These are phyloP conservation scores for Sycophila sp. DNA, from an alignment of 1,140 invertebrate species.

Conservation along the genomic window DNA sequence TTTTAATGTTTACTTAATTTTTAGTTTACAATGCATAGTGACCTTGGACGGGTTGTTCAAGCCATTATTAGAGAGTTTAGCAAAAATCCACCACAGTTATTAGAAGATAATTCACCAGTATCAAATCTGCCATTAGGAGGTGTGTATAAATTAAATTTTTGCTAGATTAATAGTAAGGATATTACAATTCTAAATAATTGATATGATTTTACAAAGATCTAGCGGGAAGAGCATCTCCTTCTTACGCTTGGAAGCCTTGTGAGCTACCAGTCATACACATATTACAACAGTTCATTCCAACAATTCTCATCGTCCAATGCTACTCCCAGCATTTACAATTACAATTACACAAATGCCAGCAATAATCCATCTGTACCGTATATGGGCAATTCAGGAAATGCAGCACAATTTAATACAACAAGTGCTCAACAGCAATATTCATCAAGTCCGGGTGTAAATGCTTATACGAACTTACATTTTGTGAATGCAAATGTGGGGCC, in stretches of 20 bases:
- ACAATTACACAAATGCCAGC: conserved; percentile 57
- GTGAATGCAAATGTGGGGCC: conserved; percentile 48
- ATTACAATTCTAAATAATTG: background rate
- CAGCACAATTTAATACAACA: conserved; percentile 45
- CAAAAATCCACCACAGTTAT: conserved; percentile 70
- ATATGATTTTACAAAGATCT: conserved; percentile 52
- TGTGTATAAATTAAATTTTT: conserved; percentile 40
- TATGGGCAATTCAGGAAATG: conserved; percentile 41
- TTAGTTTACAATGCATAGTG: conserved; percentile 78
- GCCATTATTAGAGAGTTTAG: conserved; percentile 81
- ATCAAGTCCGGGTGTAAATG: conserved; percentile 49
- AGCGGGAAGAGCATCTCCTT: conserved; percentile 57
- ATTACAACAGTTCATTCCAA: conserved; percentile 57
- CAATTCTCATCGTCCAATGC: conserved; percentile 57
- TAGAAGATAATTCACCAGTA: conserved; percentile 59
- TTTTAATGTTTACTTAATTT: conserved; percentile 41
- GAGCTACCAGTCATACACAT: conserved; percentile 57
- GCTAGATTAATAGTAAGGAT: no score
- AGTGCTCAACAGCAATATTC: conserved; percentile 51
- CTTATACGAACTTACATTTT: conserved; percentile 55
- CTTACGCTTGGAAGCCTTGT: conserved; percentile 57
- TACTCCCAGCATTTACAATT: conserved; percentile 57
- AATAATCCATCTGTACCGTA: conserved; percentile 42
- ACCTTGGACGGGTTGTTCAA: conserved; percentile 81
- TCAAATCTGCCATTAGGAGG: conserved; percentile 60